These are phyloP conservation scores for Carassius gibelio DNA, from an alignment of 2,113 vertebrate genomes.

Conservation along the genomic window DNA sequence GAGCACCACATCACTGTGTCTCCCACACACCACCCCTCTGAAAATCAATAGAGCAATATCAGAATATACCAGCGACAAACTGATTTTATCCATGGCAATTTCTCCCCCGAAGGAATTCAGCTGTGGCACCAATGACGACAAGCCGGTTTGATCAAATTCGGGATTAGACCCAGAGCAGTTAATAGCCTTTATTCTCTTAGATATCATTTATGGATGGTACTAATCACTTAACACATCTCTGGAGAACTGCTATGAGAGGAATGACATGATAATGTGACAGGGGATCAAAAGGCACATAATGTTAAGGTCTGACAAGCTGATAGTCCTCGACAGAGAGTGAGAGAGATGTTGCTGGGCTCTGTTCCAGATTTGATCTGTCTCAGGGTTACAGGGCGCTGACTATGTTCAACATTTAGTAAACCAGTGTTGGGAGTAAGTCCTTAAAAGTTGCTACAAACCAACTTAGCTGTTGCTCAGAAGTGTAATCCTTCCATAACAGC, in stretches of 20 bases:
- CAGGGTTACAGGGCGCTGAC: conserved; percentile 20
- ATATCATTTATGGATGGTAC: conserved; percentile 72
- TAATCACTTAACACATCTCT: conserved; percentile 64
- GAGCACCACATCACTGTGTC: conserved; percentile 49
- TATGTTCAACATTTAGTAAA: conserved; percentile 29
- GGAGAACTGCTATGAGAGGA: conserved; percentile 64
- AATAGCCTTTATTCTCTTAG: conserved; percentile 70
- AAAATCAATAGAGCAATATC: conserved; percentile 76
- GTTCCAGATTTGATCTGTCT: conserved; percentile 41
- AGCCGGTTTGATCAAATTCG: conserved; percentile 58
- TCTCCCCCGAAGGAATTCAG: conserved; percentile 58
- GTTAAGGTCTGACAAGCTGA: not conserved
- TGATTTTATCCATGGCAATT: conserved; percentile 74
- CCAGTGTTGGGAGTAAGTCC: not conserved
- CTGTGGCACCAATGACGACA: conserved; percentile 59
- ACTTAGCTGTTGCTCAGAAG: not conserved
- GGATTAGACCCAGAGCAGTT: conserved; percentile 66
- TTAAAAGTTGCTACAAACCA: not conserved
- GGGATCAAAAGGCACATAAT: conserved; percentile 63
- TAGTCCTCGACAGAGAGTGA: not conserved
- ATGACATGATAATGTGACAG: conserved; percentile 71
- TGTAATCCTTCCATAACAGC: not conserved
- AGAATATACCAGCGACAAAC: conserved; percentile 73
- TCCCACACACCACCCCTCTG: conserved; percentile 46
- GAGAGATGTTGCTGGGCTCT: conserved; percentile 25